These are phyloP conservation scores for Orchestia grillus DNA, from an alignment of 1,140 invertebrate species.

Conservation along the genomic window DNA sequence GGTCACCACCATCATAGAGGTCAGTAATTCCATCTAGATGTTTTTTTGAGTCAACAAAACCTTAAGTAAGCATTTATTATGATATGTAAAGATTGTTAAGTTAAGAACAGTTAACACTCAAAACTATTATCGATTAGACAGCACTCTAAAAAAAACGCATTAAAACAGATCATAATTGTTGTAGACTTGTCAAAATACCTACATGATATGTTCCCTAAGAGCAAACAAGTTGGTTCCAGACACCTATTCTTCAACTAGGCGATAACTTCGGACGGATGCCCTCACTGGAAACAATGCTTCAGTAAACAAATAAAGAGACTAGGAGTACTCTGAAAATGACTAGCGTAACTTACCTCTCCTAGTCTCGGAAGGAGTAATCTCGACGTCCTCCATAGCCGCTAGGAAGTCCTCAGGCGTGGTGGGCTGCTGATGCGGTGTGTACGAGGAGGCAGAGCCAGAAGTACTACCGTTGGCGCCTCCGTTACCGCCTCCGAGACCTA, in stretches of 20 bases:
- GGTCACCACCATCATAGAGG: too few relatives aligned
- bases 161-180: too few relatives aligned
- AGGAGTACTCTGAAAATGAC: slow-evolving; percentile 56
- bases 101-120: too few relatives aligned
- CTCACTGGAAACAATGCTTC: background rate
- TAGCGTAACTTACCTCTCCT: slow-evolving; percentile 61
- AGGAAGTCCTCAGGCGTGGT: slow-evolving; percentile 94
- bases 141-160: too few relatives aligned
- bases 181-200: too few relatives aligned
- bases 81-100: too few relatives aligned
- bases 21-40: too few relatives aligned
- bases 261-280: background rate
- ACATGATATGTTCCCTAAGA: too few relatives aligned
- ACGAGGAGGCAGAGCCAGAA: slow-evolving; percentile 16
- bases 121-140: too few relatives aligned
- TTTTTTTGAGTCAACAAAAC: too few relatives aligned
- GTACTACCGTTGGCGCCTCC: slow-evolving; percentile 32
- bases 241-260: background rate
- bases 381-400: slow-evolving; percentile 83
- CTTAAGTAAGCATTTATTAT: too few relatives aligned
- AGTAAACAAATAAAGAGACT: background rate
- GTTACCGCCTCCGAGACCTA: slow-evolving; percentile 80
- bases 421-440: slow-evolving; percentile 74
- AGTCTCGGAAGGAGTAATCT: slow-evolving; percentile 64
- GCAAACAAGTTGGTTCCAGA: background rate